Evolutionary conservation across 1,140 invertebrate species (phyloP).

Genomic region (Pseudomyrmex cubaensis): DNA sequence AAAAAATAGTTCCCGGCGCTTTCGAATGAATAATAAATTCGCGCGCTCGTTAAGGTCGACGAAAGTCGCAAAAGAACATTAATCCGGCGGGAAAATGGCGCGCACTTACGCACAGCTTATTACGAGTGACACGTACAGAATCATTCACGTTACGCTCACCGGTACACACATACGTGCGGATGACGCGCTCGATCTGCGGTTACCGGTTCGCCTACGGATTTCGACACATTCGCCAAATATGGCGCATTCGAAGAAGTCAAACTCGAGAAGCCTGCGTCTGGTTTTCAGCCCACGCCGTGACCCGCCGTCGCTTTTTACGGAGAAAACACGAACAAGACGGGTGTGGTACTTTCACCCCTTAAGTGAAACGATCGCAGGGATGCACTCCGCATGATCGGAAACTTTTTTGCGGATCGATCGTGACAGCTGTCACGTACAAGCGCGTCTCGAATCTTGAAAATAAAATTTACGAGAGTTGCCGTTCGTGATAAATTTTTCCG

Average conservation of each 20-base stretch:
- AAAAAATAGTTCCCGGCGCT: neutral
- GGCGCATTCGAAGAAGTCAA: slow-evolving; percentile 67
- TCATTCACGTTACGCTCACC: neutral
- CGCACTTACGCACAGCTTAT: neutral
- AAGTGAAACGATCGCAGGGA: slow-evolving; percentile 54
- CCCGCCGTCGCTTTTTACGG: slow-evolving; percentile 75
- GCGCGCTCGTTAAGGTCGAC: neutral
- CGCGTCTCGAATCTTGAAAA: neutral
- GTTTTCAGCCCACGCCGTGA: slow-evolving; percentile 75
- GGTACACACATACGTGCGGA: slow-evolving; percentile 14
- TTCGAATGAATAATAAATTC: neutral
- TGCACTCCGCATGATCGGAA: slow-evolving; percentile 5
- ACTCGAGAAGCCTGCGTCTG: slow-evolving; percentile 23
- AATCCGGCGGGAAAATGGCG: neutral
- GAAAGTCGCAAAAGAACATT: slow-evolving; percentile 21
- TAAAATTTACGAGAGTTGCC: neutral
- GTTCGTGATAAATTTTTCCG: neutral
- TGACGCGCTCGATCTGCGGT: slow-evolving; percentile 63
- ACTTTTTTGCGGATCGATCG: slow-evolving; percentile 27
- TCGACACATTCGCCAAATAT: slow-evolving; percentile 80
- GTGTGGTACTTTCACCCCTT: slow-evolving; percentile 72
- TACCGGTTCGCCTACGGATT: slow-evolving; percentile 78
- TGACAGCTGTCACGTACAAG: neutral
- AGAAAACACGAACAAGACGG: slow-evolving; percentile 48
- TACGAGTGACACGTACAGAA: neutral